A percentile compares a stretch with the other conserved stretches of the same genome.
These are phyloP conservation scores for Anabas testudineus DNA, from an alignment of 2,797 vertebrate genomes.

Conservation along the genomic window DNA sequence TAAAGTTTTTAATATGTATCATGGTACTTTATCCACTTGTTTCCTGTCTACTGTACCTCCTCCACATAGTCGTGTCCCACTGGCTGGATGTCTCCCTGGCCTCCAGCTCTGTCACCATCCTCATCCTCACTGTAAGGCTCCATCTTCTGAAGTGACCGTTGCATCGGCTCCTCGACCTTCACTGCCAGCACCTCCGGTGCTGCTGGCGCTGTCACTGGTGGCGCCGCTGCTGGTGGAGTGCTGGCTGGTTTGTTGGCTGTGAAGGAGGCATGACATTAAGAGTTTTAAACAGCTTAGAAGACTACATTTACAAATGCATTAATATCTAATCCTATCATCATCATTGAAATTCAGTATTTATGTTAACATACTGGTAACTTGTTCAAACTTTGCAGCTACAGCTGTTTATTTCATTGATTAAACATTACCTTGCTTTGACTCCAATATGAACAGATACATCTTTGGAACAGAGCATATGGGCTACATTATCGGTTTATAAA, in stretches of 20 bases:
- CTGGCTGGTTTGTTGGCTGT: slow-evolving; percentile 73
- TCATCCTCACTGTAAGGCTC: slow-evolving; percentile 76
- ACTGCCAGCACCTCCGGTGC: slow-evolving; percentile 21
- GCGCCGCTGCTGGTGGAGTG: slow-evolving; percentile 43
- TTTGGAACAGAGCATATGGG: not conserved
- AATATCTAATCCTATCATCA: too few relatives aligned
- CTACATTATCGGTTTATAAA: not conserved
- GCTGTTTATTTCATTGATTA: not conserved
- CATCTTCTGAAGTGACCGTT: slow-evolving; percentile 47
- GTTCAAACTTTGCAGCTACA: too few relatives aligned
- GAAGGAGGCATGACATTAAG: slow-evolving; percentile 11
- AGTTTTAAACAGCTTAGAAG: slow-evolving; percentile 14
- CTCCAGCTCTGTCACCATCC: slow-evolving; percentile 61
- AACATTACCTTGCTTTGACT: not conserved
- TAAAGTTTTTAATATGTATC: not conserved
- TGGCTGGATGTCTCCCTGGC: slow-evolving; percentile 79
- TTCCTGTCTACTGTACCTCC: slow-evolving; percentile 77
- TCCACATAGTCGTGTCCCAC: slow-evolving; percentile 85
- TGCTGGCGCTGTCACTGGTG: slow-evolving; percentile 28
- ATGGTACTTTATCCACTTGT: not conserved
- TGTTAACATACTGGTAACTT: not conserved
- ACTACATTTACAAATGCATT: too few relatives aligned
- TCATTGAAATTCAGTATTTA: not conserved
- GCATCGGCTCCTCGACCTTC: slow-evolving; percentile 71
- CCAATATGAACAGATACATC: not conserved